A percentile compares a stretch with the other conserved stretches of the same genome.
Evolutionary conservation across 2,797 vertebrate species (phyloP).

Genomic region (Tiaroga cobitis): DNA sequence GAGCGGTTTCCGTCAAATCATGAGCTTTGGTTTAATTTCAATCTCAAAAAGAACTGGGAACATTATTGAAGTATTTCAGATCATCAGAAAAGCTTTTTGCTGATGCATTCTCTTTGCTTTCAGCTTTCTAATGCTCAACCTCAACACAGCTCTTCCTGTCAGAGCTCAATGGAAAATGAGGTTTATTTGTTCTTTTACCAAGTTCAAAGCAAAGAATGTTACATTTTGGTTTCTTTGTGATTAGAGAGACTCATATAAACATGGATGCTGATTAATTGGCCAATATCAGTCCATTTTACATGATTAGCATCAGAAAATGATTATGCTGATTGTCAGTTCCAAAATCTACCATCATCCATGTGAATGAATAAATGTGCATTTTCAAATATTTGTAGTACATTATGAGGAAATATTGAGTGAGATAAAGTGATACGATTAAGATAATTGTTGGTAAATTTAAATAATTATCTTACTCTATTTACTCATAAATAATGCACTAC

Average conservation of each 20-base stretch:
- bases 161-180: slow-evolving; percentile 9
- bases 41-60: slow-evolving; percentile 1
- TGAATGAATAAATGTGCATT: neutral
- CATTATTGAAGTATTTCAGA: neutral
- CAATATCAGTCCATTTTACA: neutral
- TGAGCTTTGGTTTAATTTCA: slow-evolving; percentile 14
- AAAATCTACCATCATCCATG: neutral
- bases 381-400: neutral
- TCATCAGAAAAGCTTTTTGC: slow-evolving; percentile 10
- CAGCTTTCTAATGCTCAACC: slow-evolving; percentile 14
- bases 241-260: neutral
- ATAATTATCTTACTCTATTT: no score
- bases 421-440: neutral
- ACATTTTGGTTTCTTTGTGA: neutral
- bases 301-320: neutral
- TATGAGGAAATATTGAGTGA: neutral
- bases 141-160: slow-evolving; percentile 27
- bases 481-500: no score
- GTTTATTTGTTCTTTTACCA: slow-evolving; percentile 9
- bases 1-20: neutral
- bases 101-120: slow-evolving; percentile 2
- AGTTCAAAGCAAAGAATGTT: slow-evolving; percentile 19
- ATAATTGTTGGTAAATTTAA: no score
- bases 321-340: neutral
- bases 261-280: neutral